Evolutionary conservation across 2,113 vertebrate genomes (phyloP), one percentile per base, ranked within the genome.

Genomic region (Sphyrna mokarran): DNA sequence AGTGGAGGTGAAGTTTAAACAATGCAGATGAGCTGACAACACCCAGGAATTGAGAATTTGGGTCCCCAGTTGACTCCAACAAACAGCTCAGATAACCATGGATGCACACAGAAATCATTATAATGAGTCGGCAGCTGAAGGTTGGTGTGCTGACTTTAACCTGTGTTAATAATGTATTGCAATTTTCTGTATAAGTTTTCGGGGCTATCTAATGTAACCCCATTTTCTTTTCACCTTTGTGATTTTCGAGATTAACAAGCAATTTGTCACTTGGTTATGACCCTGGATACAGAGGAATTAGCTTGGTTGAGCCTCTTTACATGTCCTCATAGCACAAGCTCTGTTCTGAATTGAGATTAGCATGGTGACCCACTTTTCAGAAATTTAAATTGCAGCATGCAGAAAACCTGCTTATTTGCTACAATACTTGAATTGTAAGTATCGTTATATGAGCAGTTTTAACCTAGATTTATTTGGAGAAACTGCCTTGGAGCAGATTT

Each of bases 301-400:
- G 22, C 0, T 11, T 48, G 14, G 69, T 26, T 72, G 69, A 72
- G 37, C 37, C 66, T 54, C 22, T 72, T 95, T 8, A 18, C 40
- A 40, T 91, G 54, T 63, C 33, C 29, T 66, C n/a, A 37, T 68
- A 18, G 66, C 61, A 66, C n/a, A 93, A 93, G 3, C 37, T 72
- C 94, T 54, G 6, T 54, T 23, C 22, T 18, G 10, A 23, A 95
- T 33, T 95, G 43, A 72, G 94, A 33, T 54, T 72, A 48, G 43
- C 94, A 72, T 72, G 69, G 68, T 95, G 94, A 95, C 94, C 68
- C 76, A 72, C 10, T 72, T 95, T 69, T 95, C 68, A 95, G 37
- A 95, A 95, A 72, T 76, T 54, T 33, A 48, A 70, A 94, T 11
- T 48, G 93, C 66, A 14, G 63, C 33, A 23, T 9, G 91, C 91